A percentile compares a stretch with the other conserved stretches of the same genome.
Conservation (phyloP, 2,797 vertebrate genomes). For the Squalus acanthias region DNA sequence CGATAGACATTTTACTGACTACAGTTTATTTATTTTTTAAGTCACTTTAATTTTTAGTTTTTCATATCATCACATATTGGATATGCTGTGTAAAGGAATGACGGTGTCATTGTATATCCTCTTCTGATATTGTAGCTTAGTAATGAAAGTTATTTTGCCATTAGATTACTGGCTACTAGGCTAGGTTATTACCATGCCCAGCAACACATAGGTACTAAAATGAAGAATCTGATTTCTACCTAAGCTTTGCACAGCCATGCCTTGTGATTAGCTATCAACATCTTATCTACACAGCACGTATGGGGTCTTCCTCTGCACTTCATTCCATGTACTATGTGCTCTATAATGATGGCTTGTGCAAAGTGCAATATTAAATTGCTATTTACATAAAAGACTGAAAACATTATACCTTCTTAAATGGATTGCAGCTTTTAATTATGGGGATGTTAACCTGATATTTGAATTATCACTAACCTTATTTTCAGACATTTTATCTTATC, state of each 20-base stretch:
- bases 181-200: background rate
- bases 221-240: background rate
- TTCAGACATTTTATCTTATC: constrained; percentile 27
- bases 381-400: constrained; percentile 1
- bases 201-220: background rate
- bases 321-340: background rate
- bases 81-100: background rate
- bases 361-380: constrained; percentile 25
- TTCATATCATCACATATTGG: background rate
- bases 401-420: constrained; percentile 8
- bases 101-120: background rate
- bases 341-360: background rate
- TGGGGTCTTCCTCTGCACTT: background rate
- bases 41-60: background rate
- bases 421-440: constrained; percentile 30
- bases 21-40: background rate
- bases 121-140: background rate
- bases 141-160: background rate
- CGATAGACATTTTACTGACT: background rate
- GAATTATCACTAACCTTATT: background rate
- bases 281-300: background rate
- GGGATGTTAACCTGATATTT: constrained; percentile 35
- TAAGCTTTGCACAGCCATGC: background rate
- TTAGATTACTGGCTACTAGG: background rate
- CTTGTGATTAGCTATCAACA: background rate